Conservation (phyloP, 2,113 vertebrate genomes). For the Vombatus ursinus region DNA sequence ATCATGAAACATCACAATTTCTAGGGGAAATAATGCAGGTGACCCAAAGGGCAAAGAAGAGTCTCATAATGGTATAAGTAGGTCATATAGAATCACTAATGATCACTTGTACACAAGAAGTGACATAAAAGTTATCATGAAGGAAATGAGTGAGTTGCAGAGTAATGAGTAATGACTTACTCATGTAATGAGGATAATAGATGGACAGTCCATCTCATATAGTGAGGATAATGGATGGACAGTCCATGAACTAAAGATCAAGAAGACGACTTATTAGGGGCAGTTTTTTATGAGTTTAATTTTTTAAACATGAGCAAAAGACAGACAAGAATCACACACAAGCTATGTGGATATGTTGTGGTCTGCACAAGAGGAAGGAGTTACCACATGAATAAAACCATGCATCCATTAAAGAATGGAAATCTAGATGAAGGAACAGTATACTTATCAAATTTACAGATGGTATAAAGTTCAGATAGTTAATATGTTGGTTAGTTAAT, state of each 20-base stretch:
- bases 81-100: too few species aligned
- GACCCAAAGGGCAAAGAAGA: too few species aligned
- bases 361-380: background rate
- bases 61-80: too few species aligned
- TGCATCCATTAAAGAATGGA: background rate
- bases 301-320: background rate
- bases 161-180: background rate
- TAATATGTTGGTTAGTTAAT: background rate
- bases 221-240: background rate
- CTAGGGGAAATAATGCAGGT: background rate
- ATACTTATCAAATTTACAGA: background rate
- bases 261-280: background rate
- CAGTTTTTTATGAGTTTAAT: background rate
- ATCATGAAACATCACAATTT: background rate
- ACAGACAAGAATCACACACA: background rate
- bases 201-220: background rate
- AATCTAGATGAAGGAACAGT: background rate
- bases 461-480: background rate
- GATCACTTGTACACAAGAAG: too few species aligned
- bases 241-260: background rate
- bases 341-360: background rate
- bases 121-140: background rate
- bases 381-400: background rate
- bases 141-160: background rate
- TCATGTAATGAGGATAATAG: background rate